Evolutionary conservation across 2,113 vertebrate species (phyloP), one percentile per base, ranked within the genome.

Genomic region (Chrysochloris asiatica): DNA sequence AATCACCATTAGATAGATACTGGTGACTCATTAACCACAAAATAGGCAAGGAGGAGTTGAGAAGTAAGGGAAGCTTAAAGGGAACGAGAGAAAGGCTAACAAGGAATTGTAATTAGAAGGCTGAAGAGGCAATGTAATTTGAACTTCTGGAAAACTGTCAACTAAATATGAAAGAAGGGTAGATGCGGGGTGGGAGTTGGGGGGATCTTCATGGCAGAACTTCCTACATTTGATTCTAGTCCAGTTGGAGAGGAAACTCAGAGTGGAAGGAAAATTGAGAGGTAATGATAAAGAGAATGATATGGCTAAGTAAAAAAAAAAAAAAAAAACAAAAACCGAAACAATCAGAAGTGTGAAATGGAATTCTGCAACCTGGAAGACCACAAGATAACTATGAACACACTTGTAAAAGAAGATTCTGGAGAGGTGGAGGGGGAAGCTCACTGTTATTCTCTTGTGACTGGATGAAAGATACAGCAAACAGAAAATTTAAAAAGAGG

Each of bases 31-130:
- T 89, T 71, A 89, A 63, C 76, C 78, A 93, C 22, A 48, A 72
- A 95, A 80, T 8, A 89, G 38, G 50, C 59, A 69, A 85, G 43
- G 69, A 89, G 43, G 54, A 28, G 43, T 80, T 72, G n/a, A 96
- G 71, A 90, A 76, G 36, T 19, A 87, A 95, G 3, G n/a, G 17
- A 41, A 88, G 36, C 86, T 45, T 69, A 91, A 81, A 69, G n/a
- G 21, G 63, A 94, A 72, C 73, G 19, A 87, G 86, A 83, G 61
- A 71, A 84, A 72, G 6, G 19, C 61, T 69, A 93, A 87, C 13
- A 36, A 87, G 48, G 22, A 89, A 76, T 75, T 87, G 48, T 93
- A 82, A 87, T 89, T 94, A 96, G 84, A 92, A 94, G 30, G 54
- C 75, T 91, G 69, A 43, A 78, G 75, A 86, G 87, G 76, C 77